Percentiles rank a stretch among this genome's conserved stretches.
Evolutionary conservation across 2,888 invertebrate genomes (phyloP).

Genomic region (Plutella xylostella): DNA sequence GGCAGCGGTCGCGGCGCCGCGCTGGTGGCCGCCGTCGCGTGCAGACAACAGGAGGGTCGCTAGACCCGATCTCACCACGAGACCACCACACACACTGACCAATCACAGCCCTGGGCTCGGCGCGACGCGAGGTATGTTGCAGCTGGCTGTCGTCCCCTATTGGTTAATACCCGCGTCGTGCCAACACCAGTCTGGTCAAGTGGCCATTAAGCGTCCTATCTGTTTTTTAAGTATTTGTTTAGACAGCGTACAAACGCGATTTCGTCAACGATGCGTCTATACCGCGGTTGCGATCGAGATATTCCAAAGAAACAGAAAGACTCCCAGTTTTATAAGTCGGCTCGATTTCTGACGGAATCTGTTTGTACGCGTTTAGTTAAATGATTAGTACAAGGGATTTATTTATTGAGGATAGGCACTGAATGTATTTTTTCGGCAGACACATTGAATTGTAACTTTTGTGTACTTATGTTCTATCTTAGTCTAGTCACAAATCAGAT

Average conservation of each 20-base stretch:
- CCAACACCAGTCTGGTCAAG: neutral
- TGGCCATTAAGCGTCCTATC: neutral
- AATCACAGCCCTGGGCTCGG: neutral
- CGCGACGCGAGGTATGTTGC: too few species aligned
- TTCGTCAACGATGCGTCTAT: neutral
- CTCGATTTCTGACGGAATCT: too few species aligned
- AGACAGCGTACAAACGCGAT: neutral
- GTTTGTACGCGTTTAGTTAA: neutral
- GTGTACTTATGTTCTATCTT: slow-evolving; percentile 36
- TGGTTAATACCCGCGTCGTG: neutral
- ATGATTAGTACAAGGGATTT: slow-evolving; percentile 6
- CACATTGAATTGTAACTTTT: slow-evolving; percentile 19
- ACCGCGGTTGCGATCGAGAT: too few species aligned
- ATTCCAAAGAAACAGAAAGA: too few species aligned
- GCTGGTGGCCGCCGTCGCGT: slow-evolving; percentile 93
- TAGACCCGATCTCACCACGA: neutral
- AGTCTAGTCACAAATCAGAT: slow-evolving; percentile 44
- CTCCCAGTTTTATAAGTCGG: too few species aligned
- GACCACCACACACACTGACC: neutral
- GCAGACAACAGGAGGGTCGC: slow-evolving; percentile 57
- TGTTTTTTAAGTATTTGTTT: neutral
- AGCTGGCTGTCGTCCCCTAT: neutral
- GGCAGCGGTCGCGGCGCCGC: slow-evolving; percentile 98
- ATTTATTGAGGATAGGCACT: slow-evolving; percentile 29
- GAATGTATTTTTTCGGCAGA: slow-evolving; percentile 23